phyloP scores from a whole-genome alignment of 2,113 vertebrate species.

The Hippocampus guttulatus region DNA sequence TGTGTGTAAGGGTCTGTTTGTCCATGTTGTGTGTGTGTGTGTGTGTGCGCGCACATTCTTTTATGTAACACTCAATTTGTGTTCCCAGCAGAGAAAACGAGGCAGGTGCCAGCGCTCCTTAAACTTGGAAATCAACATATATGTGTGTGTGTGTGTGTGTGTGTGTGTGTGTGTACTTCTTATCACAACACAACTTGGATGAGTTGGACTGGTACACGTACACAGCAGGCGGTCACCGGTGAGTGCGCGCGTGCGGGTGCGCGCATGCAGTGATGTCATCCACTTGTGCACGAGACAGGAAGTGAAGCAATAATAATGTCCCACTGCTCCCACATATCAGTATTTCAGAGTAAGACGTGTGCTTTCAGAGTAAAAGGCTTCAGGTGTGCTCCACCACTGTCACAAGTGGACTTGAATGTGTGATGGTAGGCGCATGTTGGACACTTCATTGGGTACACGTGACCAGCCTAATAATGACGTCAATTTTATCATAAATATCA shows the following conservation, averaged over 20 bases:
- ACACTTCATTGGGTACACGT: background rate
- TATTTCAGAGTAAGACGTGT: conserved; percentile 30
- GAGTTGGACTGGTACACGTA: background rate
- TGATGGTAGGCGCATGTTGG: background rate
- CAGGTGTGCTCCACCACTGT: conserved; percentile 15
- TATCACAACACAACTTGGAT: background rate
- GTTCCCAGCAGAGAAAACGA: conserved; percentile 42
- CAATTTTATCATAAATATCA: background rate
- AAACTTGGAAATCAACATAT: conserved; percentile 36
- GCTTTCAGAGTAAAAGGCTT: conserved; percentile 29
- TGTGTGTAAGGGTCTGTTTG: too few species aligned
- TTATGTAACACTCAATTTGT: conserved; percentile 21
- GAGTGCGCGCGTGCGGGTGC: background rate
- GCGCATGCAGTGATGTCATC: conserved; percentile 24
- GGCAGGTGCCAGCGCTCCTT: conserved; percentile 56
- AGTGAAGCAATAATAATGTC: conserved; percentile 64
- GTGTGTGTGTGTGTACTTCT: conserved; percentile 14
- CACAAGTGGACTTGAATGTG: conserved; percentile 1
- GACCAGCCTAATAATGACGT: background rate
- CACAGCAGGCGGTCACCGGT: conserved; percentile 29
- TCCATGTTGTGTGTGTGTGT: too few species aligned
- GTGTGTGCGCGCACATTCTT: conserved; percentile 15
- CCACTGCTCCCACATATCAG: conserved; percentile 26
- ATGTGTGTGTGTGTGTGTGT: conserved; percentile 18
- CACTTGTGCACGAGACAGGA: conserved; percentile 57